A percentile compares a stretch with the other conserved stretches of the same genome.
These are phyloP conservation scores for Pipistrellus nathusii DNA, from an alignment of 2,797 vertebrate species.

Conservation along the genomic window DNA sequence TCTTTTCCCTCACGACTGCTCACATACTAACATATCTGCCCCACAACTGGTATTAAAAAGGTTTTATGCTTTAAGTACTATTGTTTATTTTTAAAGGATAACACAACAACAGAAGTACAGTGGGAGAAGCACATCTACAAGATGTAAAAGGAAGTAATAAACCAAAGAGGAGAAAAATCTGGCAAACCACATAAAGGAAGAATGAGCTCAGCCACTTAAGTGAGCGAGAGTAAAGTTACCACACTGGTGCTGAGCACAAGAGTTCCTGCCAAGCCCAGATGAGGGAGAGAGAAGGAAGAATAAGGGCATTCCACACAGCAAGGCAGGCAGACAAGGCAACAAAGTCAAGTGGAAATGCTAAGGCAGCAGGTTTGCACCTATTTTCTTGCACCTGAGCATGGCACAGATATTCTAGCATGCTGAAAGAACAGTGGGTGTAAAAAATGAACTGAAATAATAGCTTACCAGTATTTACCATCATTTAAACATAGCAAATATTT, in stretches of 20 bases:
- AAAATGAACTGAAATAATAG: neutral
- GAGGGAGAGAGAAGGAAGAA: slow-evolving; percentile 7
- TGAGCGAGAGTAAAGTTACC: slow-evolving; percentile 53
- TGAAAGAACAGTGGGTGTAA: neutral
- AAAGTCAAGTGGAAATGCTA: slow-evolving; percentile 64
- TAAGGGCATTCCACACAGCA: neutral
- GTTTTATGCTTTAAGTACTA: slow-evolving; percentile 70
- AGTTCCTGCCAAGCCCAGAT: slow-evolving; percentile 52
- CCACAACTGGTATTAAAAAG: neutral
- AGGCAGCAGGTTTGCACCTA: neutral
- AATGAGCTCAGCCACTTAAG: slow-evolving; percentile 71
- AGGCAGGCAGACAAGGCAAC: neutral
- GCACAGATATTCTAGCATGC: slow-evolving; percentile 18
- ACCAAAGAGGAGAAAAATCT: neutral
- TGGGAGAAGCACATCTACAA: neutral
- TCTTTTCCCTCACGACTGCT: neutral
- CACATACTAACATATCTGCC: slow-evolving; percentile 42
- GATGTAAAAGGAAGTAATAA: slow-evolving; percentile 57
- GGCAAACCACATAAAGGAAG: slow-evolving; percentile 75
- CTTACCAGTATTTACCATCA: neutral
- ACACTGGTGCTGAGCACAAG: slow-evolving; percentile 9
- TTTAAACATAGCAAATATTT: neutral
- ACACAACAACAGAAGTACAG: slow-evolving; percentile 44
- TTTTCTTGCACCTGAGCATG: neutral
- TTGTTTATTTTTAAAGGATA: slow-evolving; percentile 63